These are phyloP conservation scores for Augochlorella aurata DNA, from an alignment of 2,888 invertebrate genomes.

Conservation along the genomic window DNA sequence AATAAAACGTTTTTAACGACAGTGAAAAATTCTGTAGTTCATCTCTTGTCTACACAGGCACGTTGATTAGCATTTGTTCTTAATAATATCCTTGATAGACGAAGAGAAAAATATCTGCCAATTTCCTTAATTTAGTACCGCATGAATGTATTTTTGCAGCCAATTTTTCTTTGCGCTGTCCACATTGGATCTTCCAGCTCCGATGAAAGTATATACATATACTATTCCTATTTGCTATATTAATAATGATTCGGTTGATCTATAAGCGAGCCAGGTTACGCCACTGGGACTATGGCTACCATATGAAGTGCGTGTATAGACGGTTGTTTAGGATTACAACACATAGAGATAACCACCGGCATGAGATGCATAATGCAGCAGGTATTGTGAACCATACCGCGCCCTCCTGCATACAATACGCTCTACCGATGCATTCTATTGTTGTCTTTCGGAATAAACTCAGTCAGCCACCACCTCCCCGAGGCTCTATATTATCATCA, in stretches of 20 bases:
- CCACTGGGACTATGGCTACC: slow-evolving; percentile 53
- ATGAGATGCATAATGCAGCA: slow-evolving; percentile 79
- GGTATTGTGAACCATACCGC: slow-evolving; percentile 77
- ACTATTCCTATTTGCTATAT: slow-evolving; percentile 9
- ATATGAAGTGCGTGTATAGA: slow-evolving; percentile 61
- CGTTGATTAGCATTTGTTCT: too few species aligned
- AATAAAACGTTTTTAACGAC: background rate
- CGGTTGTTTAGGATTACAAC: slow-evolving; percentile 74
- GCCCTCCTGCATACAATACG: slow-evolving; percentile 77
- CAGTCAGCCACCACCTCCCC: slow-evolving; percentile 70
- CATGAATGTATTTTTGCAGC: too few species aligned
- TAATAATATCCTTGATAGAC: too few species aligned
- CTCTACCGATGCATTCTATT: slow-evolving; percentile 75
- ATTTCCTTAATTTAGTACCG: too few species aligned
- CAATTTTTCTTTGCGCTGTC: too few species aligned
- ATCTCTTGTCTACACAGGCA: too few species aligned
- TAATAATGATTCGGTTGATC: slow-evolving; percentile 25
- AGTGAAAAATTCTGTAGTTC: background rate
- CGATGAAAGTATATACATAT: background rate
- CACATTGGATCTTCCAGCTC: background rate
- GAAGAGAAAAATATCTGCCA: too few species aligned
- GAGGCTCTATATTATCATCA: slow-evolving; percentile 70
- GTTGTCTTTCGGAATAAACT: slow-evolving; percentile 77
- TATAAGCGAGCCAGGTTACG: slow-evolving; percentile 39
- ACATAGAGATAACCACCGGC: slow-evolving; percentile 69